Percentiles rank a stretch among this genome's conserved stretches.
These are phyloP conservation scores for Dolichoris vasculosae DNA, from an alignment of 1,140 invertebrate genomes.

Conservation along the genomic window DNA sequence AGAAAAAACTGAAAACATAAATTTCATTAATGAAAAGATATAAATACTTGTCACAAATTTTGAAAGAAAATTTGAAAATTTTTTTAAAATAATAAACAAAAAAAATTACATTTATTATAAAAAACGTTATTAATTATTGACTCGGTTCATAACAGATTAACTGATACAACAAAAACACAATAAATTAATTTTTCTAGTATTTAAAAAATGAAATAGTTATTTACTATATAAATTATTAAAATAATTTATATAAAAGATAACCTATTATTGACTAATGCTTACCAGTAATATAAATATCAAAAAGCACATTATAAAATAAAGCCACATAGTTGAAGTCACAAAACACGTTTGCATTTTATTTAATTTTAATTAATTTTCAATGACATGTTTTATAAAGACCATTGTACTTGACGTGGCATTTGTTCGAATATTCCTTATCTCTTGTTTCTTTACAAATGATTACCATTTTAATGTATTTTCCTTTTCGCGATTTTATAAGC, in stretches of 20 bases:
- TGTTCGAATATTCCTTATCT: not conserved
- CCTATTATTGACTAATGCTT: constrained; percentile 21
- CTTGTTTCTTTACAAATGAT: not conserved
- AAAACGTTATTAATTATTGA: not conserved
- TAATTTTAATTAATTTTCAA: constrained; percentile 20
- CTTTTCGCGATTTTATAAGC: not conserved
- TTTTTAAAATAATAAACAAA: too few relatives aligned
- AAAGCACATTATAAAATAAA: constrained; percentile 29
- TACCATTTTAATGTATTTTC: not conserved
- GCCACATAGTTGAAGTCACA: constrained; percentile 19
- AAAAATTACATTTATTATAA: too few relatives aligned
- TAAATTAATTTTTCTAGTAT: not conserved
- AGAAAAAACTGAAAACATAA: constrained; percentile 75
- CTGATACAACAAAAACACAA: not conserved
- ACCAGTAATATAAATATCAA: constrained; percentile 39
- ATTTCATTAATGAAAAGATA: not conserved
- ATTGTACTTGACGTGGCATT: constrained; percentile 45
- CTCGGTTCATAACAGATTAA: not conserved
- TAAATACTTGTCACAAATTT: not conserved
- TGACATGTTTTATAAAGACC: constrained; percentile 26
- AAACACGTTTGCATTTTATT: constrained; percentile 8
- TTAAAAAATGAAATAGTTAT: not conserved
- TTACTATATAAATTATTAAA: not conserved
- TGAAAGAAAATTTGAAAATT: too few relatives aligned
- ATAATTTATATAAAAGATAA: constrained; percentile 33